Conservation (phyloP, 2,113 vertebrate species). For the Mastomys coucha region DNA sequence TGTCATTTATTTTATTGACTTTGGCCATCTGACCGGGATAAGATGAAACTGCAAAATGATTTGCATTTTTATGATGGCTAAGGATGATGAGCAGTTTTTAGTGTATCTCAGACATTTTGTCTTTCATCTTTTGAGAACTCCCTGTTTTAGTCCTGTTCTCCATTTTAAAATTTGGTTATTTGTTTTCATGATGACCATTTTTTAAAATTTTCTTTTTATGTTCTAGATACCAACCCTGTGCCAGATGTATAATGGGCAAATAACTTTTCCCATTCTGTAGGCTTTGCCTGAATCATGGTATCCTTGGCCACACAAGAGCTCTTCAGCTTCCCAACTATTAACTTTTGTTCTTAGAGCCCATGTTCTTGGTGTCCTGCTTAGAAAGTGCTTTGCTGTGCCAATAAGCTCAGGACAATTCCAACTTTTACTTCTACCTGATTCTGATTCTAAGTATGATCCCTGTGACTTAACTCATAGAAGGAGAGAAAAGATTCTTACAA, state of each 20-base stretch:
- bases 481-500: neutral
- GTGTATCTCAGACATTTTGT: neutral
- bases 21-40: neutral
- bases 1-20: neutral
- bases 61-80: neutral
- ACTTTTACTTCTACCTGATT: neutral
- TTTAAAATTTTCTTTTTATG: neutral
- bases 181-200: neutral
- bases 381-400: neutral
- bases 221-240: neutral
- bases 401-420: neutral
- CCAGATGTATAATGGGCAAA: neutral
- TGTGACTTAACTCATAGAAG: neutral
- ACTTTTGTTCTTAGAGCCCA: neutral
- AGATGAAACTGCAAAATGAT: neutral
- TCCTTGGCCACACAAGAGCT: neutral
- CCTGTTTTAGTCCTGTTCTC: neutral
- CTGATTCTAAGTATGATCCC: neutral
- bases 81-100: neutral
- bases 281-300: neutral
- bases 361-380: neutral
- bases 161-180: neutral
- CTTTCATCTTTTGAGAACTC: neutral
- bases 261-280: neutral
- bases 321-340: neutral